Base-by-base conservation (phyloP, 2,113 vertebrate genomes). In the Phyllostomus discolor region DNA sequence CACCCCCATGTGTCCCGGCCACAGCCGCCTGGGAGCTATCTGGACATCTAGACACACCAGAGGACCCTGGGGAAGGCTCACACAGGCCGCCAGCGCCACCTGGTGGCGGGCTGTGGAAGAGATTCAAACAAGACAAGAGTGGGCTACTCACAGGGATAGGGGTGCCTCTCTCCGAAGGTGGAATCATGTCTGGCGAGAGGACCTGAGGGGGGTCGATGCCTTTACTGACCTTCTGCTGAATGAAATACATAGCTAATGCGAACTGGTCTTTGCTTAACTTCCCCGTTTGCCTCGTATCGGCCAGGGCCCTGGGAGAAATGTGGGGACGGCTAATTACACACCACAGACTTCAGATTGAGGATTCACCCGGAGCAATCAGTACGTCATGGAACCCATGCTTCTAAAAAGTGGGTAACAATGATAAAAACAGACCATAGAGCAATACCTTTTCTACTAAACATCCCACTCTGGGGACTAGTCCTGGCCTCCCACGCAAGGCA, bases 181-280 rank as follows among this genome's bases (percentile, higher is more conserved):
- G 99, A 79, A 99, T 98, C 99, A 99, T 99, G 83, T 99, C 99
- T 0, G 99, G 98, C 5, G 99, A 98, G 90, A 99, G 98, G 2
- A 98, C 97, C 94, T 99, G 99, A 0, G 99, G 99, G 46, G 99
- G 99, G 97, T 99, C 99, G 24, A 99, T 87, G 94, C 99, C 99
- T 97, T 99, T 99, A 98, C 98, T 99, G 98, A 99, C 99, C 98
- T 99, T 99, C 98, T 99, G 99, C 82, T 99, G 99, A 93, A 99
- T 99, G 97, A 99, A 98, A 98, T 99, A 98, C 99, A 99, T 99
- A 93, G 99, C 99, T 1, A 99, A 98, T 5, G 99, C 98, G 96
- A 99, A 99, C 97, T 99, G 99, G 88, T 99, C 99, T 94, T 99
- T 99, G 95, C 99, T 99, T 82, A 99, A 97, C 98, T 99, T 99